Evolutionary conservation across 2,888 invertebrate species (phyloP), one percentile per base, ranked within the genome.

Genomic region (Athalia circularis): DNA sequence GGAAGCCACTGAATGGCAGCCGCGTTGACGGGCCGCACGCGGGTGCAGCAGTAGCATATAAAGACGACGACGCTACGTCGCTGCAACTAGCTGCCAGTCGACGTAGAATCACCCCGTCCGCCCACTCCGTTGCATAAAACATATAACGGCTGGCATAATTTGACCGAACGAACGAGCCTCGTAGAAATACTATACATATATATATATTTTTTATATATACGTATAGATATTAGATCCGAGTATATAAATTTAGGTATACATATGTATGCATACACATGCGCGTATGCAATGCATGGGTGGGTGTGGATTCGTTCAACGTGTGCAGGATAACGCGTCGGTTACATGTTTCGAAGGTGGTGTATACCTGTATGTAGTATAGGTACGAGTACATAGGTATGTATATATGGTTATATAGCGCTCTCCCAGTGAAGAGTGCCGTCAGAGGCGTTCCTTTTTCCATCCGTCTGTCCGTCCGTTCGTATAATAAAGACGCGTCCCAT

Each of bases 401-500:
- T 9, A 47, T 43, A 62, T 5, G 70, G 5, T 65, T 47, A 65
- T 5, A 59, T 13, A 50, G 1, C 50, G 65, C 64, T 65, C 68
- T 65, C 75, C 79, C 81, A 59, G 77, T 50, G 64, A 61, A 64
- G 64, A 75, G 61, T 62, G 29, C 75, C 62, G 62, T 75, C 75
- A 61, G 75, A 75, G 64, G 64, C 75, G 75, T 75, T 75, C 62
- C 75, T 64, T 43, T 61, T 45, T 72, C 72, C 59, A 59, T 79
- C 54, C 62, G 74, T 72, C 77, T 64, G 75, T 64, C 79, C 79
- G 80, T 80, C 79, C 80, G 78, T 79, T 85, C 86, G 86, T 87
- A 88, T 88, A 88, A 89, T 89, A 89, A 89, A 89, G 88, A 89
- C 88, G 86, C 89, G 88, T 88, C 87, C 86, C 77, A 77, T 79